These are phyloP conservation scores for Lycopodina hypogea DNA, from an alignment of 37 sponge, comb jelly and placozoan species.

Conservation along the genomic window DNA sequence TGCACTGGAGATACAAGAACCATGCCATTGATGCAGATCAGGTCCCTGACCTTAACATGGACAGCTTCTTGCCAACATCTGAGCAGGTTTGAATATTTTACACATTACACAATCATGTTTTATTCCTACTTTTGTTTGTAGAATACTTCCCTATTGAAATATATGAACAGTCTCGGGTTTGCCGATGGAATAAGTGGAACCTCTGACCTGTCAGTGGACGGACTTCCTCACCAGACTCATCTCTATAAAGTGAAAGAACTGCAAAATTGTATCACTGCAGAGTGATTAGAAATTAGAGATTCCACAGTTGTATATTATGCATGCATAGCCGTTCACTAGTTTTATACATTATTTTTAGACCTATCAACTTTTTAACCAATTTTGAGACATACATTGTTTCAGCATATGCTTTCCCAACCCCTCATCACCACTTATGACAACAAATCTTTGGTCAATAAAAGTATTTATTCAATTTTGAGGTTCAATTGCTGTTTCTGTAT, in stretches of 20 bases:
- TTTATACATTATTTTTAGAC: too few species aligned
- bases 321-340: too few species aligned
- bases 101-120: neutral
- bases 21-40: slow-evolving; percentile 56
- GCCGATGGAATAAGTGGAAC: slow-evolving; percentile 59
- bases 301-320: too few species aligned
- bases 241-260: slow-evolving; percentile 39
- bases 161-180: slow-evolving; percentile 59
- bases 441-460: too few species aligned
- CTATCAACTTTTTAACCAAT: too few species aligned
- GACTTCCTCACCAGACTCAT: slow-evolving; percentile 44
- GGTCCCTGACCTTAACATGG: neutral
- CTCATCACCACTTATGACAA: too few species aligned
- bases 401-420: too few species aligned
- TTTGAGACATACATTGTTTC: too few species aligned
- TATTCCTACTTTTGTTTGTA: slow-evolving; percentile 1
- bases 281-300: too few species aligned
- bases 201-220: slow-evolving; percentile 67
- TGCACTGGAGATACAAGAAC: slow-evolving; percentile 73
- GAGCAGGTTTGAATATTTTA: slow-evolving; percentile 43
- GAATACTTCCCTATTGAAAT: slow-evolving; percentile 38
- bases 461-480: too few species aligned
- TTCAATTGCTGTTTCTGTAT: too few species aligned
- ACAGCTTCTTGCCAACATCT: slow-evolving; percentile 47
- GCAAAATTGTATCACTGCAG: neutral